phyloP scores from a whole-genome alignment of 2,888 invertebrate species.

The Alentia gelatinosa region DNA sequence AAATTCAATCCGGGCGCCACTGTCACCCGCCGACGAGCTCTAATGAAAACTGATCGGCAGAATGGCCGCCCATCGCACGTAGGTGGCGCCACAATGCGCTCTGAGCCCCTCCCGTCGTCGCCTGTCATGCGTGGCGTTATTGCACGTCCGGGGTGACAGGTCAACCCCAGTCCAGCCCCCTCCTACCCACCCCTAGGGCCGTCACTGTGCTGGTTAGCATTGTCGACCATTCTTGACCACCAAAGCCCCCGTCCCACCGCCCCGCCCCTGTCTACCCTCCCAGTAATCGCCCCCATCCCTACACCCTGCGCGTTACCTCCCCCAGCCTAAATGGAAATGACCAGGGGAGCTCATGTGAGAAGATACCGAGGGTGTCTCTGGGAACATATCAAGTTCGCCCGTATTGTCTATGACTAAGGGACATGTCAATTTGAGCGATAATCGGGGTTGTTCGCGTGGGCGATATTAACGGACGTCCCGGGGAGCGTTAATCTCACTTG shows the following conservation, averaged over 20 bases:
- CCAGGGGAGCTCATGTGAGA: neutral
- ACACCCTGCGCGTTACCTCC: neutral
- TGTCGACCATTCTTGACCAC: neutral
- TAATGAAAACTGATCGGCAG: conserved; percentile 44
- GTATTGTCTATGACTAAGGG: neutral
- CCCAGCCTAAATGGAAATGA: neutral
- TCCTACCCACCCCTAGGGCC: neutral
- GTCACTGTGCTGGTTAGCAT: conserved; percentile 22
- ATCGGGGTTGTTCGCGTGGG: neutral
- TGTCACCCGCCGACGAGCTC: neutral
- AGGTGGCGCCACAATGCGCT: neutral
- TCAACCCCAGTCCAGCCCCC: neutral
- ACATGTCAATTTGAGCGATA: neutral
- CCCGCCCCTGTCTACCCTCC: no score
- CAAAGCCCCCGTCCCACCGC: neutral
- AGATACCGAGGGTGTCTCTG: no score
- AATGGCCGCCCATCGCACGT: conserved; percentile 10
- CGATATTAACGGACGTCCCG: neutral
- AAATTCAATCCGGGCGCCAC: neutral
- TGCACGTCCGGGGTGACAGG: conserved; percentile 3
- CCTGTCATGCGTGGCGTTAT: conserved; percentile 1
- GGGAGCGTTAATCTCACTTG: no score
- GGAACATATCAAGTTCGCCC: no score
- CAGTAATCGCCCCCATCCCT: no score
- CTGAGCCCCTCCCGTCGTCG: neutral